phyloP scores from a whole-genome alignment of 2,797 vertebrate species.

The Myiothlypis chrysogaster region DNA sequence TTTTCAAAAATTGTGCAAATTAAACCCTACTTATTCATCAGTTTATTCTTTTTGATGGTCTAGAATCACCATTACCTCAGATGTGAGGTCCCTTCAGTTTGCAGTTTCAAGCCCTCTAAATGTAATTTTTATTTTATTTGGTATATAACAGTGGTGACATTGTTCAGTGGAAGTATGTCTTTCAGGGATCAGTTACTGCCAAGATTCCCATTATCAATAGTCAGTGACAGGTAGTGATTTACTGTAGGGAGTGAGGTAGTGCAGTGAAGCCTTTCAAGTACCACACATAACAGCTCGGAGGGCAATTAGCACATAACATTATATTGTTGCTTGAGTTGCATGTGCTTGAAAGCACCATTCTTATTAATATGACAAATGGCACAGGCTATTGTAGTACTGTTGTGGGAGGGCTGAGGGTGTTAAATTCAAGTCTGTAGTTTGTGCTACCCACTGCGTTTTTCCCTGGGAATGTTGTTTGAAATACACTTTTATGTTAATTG shows the following conservation, averaged over 20 bases:
- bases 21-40: neutral
- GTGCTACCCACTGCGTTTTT: neutral
- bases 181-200: slow-evolving; percentile 47
- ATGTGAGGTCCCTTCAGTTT: neutral
- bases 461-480: neutral
- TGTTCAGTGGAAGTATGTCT: slow-evolving; percentile 6
- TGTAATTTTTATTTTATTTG: slow-evolving; percentile 16
- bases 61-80: neutral
- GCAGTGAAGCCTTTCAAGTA: slow-evolving; percentile 19
- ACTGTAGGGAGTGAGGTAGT: neutral
- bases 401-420: neutral
- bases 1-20: neutral
- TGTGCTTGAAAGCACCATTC: neutral
- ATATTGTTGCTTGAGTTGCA: neutral
- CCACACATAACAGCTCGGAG: neutral
- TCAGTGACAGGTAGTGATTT: slow-evolving; percentile 19
- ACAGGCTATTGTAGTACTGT: neutral
- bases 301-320: neutral
- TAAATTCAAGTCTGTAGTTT: neutral
- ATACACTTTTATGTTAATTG: neutral
- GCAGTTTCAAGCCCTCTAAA: neutral
- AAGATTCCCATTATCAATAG: neutral
- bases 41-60: neutral
- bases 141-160: neutral
- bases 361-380: neutral